Evolutionary conservation across 1,140 invertebrate species (phyloP), one percentile per base, ranked within the genome.

Genomic region (Drosophila sp.): DNA sequence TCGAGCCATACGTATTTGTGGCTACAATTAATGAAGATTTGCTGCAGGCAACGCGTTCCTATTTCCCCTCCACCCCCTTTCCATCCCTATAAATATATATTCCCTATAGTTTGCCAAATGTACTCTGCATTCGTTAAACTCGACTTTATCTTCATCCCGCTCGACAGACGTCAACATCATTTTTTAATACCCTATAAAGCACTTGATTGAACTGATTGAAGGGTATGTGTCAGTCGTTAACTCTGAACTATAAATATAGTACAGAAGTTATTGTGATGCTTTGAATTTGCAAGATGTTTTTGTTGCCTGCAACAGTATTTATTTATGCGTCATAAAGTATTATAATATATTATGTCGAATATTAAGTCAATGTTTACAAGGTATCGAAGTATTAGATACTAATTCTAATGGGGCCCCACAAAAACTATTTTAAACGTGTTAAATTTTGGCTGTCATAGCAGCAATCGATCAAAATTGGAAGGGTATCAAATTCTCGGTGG

Each of bases 1-100:
- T 46, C 16, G 21, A 38, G 65, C 66, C 14, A 29, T 50, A 63
- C 67, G 43, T 54, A 66, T 64, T 48, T 32, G 62, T 57, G 69
- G 43, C 41, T 72, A 38, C 70, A 67, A 72, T 72, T 72, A 72
- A 72, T 72, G 70, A 72, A 65, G 54, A 72, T 72, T 67, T 53
- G 53, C 53, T 53, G 38, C 41, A 64, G 59, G 45, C 69, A 38
- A 48, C 29, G 41, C 41, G 56, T 32, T 27, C 29, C 34, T 66
- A 34, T 57, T 57, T 13, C n/a, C 14, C 2, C 1, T 27, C 5
- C n/a, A 34, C 25, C 11, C 5, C 8, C 18, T 16, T 41, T 32
- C 25, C 6, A 13, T 8, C 14, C 8, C 29, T 14, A 25, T 14
- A 7, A 9, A 38, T n/a, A 16, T 3, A 14, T 38, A 27, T 43